These are phyloP conservation scores for Sthenelais limicola DNA, from an alignment of 2,888 invertebrate species.

Conservation along the genomic window DNA sequence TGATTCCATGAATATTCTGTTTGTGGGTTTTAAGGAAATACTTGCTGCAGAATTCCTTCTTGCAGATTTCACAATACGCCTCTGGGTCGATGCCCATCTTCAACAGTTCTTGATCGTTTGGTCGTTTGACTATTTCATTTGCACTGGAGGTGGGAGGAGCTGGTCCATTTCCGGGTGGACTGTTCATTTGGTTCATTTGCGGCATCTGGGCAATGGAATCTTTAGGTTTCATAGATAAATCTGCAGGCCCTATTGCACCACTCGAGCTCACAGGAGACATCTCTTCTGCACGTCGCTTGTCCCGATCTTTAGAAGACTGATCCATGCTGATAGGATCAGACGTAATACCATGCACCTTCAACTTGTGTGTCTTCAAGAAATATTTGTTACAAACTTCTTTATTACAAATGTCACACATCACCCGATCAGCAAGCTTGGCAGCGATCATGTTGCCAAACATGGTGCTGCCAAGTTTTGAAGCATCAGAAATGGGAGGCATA, in stretches of 20 bases:
- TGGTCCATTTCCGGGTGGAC: not conserved
- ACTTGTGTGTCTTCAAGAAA: slow-evolving; percentile 99
- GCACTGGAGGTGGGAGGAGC: not conserved
- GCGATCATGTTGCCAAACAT: slow-evolving; percentile 71
- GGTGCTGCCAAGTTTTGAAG: slow-evolving; percentile 48
- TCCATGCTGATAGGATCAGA: slow-evolving; percentile 48
- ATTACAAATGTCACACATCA: slow-evolving; percentile 92
- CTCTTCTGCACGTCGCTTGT: slow-evolving; percentile 27
- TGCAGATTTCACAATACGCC: slow-evolving; percentile 80
- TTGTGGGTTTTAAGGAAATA: slow-evolving; percentile 98
- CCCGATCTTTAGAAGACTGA: slow-evolving; percentile 48
- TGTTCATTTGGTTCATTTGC: not conserved
- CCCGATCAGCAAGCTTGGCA: slow-evolving; percentile 71
- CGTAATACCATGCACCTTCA: slow-evolving; percentile 85
- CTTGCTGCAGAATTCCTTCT: slow-evolving; percentile 98
- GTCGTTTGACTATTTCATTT: slow-evolving; percentile 33
- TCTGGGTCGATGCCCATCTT: slow-evolving; percentile 72
- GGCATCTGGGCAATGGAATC: not conserved
- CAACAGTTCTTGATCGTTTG: slow-evolving; percentile 61
- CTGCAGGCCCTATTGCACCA: slow-evolving; percentile 29
- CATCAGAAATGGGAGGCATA: slow-evolving; percentile 1
- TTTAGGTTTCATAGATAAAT: slow-evolving; percentile 41
- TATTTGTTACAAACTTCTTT: slow-evolving; percentile 99
- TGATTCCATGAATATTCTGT: slow-evolving; percentile 96
- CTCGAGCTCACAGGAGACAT: slow-evolving; percentile 5